phyloP scores from a whole-genome alignment of 2,797 vertebrate species.

The Ptychadena robeensis region DNA sequence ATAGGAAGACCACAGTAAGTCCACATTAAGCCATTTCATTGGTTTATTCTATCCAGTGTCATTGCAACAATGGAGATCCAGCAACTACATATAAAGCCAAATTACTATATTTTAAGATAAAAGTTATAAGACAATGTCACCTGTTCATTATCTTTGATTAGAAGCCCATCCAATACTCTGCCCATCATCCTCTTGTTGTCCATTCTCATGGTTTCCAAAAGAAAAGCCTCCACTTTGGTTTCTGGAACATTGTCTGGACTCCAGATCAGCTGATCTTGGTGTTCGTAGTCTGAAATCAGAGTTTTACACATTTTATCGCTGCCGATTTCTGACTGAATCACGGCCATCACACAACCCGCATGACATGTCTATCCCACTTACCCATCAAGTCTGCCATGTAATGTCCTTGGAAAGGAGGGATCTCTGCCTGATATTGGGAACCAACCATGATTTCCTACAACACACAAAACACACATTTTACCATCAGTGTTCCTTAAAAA shows the following conservation, averaged over 20 bases:
- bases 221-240: conserved; percentile 88
- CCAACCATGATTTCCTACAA: conserved; percentile 97
- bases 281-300: conserved; percentile 84
- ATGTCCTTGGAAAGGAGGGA: conserved; percentile 86
- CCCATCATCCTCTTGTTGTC: conserved; percentile 78
- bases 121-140: conserved; percentile 67
- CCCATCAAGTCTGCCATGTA: conserved; percentile 82
- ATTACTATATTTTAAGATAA: no score
- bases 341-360: no score
- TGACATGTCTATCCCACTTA: conserved; percentile 64
- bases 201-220: conserved; percentile 84
- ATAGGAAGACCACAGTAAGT: not conserved
- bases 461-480: conserved; percentile 39
- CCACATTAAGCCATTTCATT: not conserved
- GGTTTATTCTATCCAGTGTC: no score
- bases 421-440: conserved; percentile 92
- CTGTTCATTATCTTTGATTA: conserved; percentile 91
- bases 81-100: no score
- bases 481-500: no score
- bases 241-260: conserved; percentile 86
- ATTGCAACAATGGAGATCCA: not conserved
- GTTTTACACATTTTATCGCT: not conserved
- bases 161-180: conserved; percentile 78
- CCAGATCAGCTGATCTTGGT: conserved; percentile 94
- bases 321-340: no score